Evolutionary conservation across 2,797 vertebrate species (phyloP).

Genomic region (Catamblyrhynchus diadema): DNA sequence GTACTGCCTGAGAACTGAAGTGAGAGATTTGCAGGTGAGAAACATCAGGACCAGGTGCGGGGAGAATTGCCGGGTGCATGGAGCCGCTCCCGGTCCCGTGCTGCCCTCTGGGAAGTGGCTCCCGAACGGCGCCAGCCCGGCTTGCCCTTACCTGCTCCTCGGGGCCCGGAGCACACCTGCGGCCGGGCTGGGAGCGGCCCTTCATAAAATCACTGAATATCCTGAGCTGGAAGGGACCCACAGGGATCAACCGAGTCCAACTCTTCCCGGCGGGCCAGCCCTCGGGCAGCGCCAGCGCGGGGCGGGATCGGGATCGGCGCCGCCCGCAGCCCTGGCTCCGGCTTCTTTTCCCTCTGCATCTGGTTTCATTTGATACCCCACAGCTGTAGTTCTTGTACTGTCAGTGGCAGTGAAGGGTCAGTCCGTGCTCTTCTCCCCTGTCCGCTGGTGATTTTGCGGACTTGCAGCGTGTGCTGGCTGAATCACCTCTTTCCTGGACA

Average conservation of each 20-base stretch:
- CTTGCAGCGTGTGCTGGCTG: rapidly evolving
- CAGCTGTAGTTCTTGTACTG: background rate
- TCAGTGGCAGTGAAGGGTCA: background rate
- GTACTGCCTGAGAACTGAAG: background rate
- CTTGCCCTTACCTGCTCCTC: background rate
- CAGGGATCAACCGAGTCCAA: background rate
- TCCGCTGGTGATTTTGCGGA: background rate
- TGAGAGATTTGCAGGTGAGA: background rate
- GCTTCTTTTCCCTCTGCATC: rapidly evolving
- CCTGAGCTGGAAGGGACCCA: background rate
- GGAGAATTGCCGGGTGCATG: rapidly evolving
- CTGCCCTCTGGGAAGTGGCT: background rate
- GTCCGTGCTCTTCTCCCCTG: background rate
- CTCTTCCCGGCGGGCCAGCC: background rate
- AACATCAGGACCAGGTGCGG: rapidly evolving
- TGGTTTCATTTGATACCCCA: background rate
- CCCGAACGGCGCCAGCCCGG: rapidly evolving
- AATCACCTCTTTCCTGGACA: background rate
- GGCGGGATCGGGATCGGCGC: background rate
- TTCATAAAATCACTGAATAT: no score
- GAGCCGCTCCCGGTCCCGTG: background rate
- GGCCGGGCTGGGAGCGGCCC: background rate
- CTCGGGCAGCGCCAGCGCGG: background rate
- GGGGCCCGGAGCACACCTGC: background rate
- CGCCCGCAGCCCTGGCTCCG: background rate